Base-by-base conservation (phyloP, 2,888 invertebrate genomes). In the Pammene aurita region DNA sequence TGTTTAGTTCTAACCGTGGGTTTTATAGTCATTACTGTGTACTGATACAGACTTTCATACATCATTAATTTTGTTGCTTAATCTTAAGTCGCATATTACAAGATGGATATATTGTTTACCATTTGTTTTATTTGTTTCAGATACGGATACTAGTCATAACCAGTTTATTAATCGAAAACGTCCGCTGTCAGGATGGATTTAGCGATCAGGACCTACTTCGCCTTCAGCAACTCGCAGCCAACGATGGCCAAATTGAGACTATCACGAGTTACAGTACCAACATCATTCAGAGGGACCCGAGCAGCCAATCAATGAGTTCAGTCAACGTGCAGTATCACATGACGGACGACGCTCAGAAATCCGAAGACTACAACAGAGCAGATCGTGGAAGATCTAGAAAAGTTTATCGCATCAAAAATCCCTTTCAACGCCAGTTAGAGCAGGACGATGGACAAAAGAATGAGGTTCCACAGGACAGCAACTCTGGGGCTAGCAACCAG, bases 401-500 rank as follows among this genome's bases (percentile, higher is more conserved):
- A 78, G 81, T 92, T 14, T 91, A 88, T 70, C 83, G 88, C 71
- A 92, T 92, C 38, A 92, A 90, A 74, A 91, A 92, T 72, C 92
- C 92, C 7, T 92, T 92, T 73, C 89, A 89, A 78, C 81, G 84
- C 26, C 85, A 87, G 73, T 58, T 71, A 34, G 74, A 83, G 16
- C 85, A 88, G 67, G 82, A 86, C 42, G 80, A 81, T 46, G 78
- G 76, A 65, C 76, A 81, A 35, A 80, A 76, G 50, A 81, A 76
- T 48, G 72, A 74, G 66, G 80, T 83, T 72, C 67, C 78, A 46
- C 85, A 84, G 62, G 93, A 93, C 80, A 88, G 80, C 72, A 87
- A 85, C 61, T 80, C 84, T 34, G 89, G 89, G 77, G 88, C 92
- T 81, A 93, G 92, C 84, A 92, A 91, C 82, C 92, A 92, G 82